Conservation (phyloP, 2,797 vertebrate genomes). For the Coilia nasus region DNA sequence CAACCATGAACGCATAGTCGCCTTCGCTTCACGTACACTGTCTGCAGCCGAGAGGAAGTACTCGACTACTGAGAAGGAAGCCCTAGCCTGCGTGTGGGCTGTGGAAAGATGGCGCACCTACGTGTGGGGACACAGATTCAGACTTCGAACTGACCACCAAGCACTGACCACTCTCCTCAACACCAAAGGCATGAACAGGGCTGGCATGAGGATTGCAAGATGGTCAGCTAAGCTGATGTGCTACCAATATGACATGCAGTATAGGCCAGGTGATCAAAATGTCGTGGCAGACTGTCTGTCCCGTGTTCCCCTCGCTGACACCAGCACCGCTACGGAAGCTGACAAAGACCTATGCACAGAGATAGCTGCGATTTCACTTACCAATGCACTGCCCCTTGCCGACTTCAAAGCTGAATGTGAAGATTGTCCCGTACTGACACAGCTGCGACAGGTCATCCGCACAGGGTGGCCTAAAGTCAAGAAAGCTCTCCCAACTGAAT, state of each 20-base stretch:
- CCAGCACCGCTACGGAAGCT: neutral
- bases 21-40: too few species aligned
- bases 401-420: too few species aligned
- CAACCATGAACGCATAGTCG: too few species aligned
- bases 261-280: neutral
- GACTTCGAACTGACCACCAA: neutral
- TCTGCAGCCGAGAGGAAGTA: too few species aligned
- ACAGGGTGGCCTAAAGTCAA: neutral
- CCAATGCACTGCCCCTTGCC: too few species aligned
- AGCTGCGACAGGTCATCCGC: too few species aligned
- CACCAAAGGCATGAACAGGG: constrained; percentile 29
- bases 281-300: constrained; percentile 5
- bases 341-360: neutral
- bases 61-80: too few species aligned
- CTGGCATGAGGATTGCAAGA: constrained; percentile 21
- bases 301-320: neutral
- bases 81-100: too few species aligned
- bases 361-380: neutral
- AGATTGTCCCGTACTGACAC: too few species aligned
- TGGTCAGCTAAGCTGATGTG: constrained; percentile 9
- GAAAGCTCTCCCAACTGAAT: neutral
- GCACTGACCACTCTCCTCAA: constrained; percentile 29
- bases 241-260: neutral
- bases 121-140: too few species aligned
- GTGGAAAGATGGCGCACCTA: too few species aligned